These are phyloP conservation scores for Campodea augens DNA, from an alignment of 1,140 invertebrate species.

Conservation along the genomic window DNA sequence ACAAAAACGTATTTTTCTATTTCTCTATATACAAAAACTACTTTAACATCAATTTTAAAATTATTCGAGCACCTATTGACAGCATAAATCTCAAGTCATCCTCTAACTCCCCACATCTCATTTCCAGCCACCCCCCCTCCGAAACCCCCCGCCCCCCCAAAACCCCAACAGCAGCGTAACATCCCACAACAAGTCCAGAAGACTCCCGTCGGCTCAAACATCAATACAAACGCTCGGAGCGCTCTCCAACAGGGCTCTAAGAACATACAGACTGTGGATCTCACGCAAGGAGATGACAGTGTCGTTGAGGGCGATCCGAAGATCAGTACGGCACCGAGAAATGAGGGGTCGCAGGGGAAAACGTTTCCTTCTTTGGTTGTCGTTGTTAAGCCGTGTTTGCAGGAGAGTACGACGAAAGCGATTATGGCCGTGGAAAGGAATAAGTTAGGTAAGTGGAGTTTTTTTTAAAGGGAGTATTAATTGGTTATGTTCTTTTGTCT, in stretches of 20 bases:
- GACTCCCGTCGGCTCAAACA: too few species aligned
- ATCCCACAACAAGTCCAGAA: too few species aligned
- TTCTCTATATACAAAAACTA: too few species aligned
- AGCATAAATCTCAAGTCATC: too few species aligned
- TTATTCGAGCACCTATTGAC: too few species aligned
- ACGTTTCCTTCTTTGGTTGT: slow-evolving; percentile 68
- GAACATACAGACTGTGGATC: slow-evolving; percentile 7
- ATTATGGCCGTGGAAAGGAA: slow-evolving; percentile 24
- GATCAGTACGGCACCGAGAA: slow-evolving; percentile 29
- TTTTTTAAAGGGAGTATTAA: not conserved
- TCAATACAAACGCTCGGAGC: too few species aligned
- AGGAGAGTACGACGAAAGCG: slow-evolving; percentile 29
- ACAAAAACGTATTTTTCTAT: too few species aligned
- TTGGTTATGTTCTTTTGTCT: not conserved
- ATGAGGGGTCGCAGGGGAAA: slow-evolving; percentile 49
- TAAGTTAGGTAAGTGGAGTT: slow-evolving; percentile 24
- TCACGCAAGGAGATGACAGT: slow-evolving; percentile 22
- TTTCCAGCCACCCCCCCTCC: too few species aligned
- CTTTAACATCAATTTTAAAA: too few species aligned
- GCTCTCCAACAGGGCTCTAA: not conserved
- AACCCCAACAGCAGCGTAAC: too few species aligned
- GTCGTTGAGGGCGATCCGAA: slow-evolving; percentile 23
- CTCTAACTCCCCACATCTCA: too few species aligned
- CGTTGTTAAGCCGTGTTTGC: slow-evolving; percentile 50
- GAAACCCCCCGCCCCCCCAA: too few species aligned